These are phyloP conservation scores for Neodiprion virginianus DNA, from an alignment of 1,140 invertebrate genomes.

Conservation along the genomic window DNA sequence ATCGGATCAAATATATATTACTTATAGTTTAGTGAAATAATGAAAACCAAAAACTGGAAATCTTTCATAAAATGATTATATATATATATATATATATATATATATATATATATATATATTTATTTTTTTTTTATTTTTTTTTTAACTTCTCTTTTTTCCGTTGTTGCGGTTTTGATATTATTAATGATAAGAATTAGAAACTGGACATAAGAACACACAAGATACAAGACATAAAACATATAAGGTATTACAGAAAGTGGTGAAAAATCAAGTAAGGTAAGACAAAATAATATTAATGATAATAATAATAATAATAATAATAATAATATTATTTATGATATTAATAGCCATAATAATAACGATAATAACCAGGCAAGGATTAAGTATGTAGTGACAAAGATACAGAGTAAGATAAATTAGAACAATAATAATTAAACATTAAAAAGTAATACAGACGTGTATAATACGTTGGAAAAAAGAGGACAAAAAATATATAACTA, in stretches of 20 bases:
- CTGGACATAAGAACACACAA: conserved; percentile 28
- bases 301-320: conserved; percentile 22
- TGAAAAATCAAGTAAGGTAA: conserved; percentile 22
- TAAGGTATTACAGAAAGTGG: conserved; percentile 20
- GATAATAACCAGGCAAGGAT: conserved; percentile 23
- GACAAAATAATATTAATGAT: conserved; percentile 13
- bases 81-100: conserved; percentile 18
- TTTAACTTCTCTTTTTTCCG: too few relatives aligned
- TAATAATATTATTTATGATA: conserved; percentile 23
- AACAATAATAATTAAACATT: conserved; percentile 21
- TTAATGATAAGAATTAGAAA: conserved; percentile 19
- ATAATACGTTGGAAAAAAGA: conserved; percentile 12
- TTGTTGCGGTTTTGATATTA: too few relatives aligned
- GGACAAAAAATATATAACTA: conserved; percentile 21
- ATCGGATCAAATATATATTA: too few relatives aligned
- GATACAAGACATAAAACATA: conserved; percentile 12
- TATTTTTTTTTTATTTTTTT: too few relatives aligned
- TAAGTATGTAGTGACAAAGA: conserved; percentile 28
- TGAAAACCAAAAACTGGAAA: conserved; percentile 48
- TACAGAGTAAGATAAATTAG: conserved; percentile 21
- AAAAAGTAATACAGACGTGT: conserved; percentile 18
- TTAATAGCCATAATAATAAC: conserved; percentile 7
- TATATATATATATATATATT: too few relatives aligned
- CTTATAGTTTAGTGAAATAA: conserved; percentile 27
- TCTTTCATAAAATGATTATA: conserved; percentile 41